Evolutionary conservation across 37 sponge, comb jelly and placozoan species (phyloP), one percentile per base, ranked within the genome.

Genomic region (Aphrocallistes beatrix): DNA sequence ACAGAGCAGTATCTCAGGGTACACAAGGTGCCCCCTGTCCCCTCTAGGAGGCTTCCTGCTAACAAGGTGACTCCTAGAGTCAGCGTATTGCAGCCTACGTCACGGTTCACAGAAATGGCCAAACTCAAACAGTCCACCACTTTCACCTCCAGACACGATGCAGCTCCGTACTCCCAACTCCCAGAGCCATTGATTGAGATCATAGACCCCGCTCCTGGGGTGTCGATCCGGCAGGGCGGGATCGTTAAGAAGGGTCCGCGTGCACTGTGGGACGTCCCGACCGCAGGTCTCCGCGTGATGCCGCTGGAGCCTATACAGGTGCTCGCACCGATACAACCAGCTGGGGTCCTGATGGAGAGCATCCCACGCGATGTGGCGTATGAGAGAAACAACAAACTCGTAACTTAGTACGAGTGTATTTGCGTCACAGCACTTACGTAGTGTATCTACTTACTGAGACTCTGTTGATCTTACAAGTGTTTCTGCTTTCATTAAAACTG

Each of bases 111-210:
- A 60, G 75, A 60, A 60, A 21, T 30, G 28, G 75, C 75, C 28
- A 60, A 60, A 60, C 34, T 60, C 17, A 19, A 30, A 28, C 75
- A 60, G 3, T 60, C 75, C 75, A 60, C 10, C 75, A 60, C 75
- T 25, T 13, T 60, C 8, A 6, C 75, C 34, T 60, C 75, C 8
- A 60, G n/a, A 13, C 75, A 60, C 75, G 75, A 28, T 6, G 28
- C 75, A 3, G 13, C 45, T 16, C 32, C n/a, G 21, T 60, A 25
- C 75, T 60, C 75, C 8, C 75, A 19, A 60, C 1, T 60, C 25
- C 75, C 75, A 60, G 75, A 60, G n/a, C 75, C 75, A 13, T 13
- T 60, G n/a, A 60, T 60, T 25, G 75, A 60, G 75, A 60, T 3
- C 10, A 60, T 60, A 28, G 75, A 60, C 34, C 75, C 75, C 25